Conservation (phyloP, 2,888 invertebrate species). For the Apodemia zela region DNA sequence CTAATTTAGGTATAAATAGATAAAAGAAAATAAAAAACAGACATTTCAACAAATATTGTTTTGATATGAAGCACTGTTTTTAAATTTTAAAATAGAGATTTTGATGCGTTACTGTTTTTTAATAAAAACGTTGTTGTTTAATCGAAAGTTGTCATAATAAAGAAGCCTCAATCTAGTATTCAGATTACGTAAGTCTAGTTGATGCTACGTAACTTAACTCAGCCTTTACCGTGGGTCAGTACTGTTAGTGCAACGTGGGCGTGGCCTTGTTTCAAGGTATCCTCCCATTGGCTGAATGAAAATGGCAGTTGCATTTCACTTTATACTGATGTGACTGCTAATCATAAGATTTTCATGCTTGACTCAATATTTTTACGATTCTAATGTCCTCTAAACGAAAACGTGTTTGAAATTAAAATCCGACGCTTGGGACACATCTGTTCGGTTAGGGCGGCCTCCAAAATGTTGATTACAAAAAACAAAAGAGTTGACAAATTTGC, state of each 20-base stretch:
- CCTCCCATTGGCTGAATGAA: constrained; percentile 53
- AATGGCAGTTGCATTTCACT: constrained; percentile 70
- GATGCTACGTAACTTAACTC: constrained; percentile 32
- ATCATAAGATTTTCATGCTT: constrained; percentile 37
- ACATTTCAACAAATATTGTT: no score
- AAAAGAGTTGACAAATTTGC: constrained; percentile 15
- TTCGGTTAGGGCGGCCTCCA: constrained; percentile 26
- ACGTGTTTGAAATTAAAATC: constrained; percentile 21
- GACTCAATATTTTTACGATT: constrained; percentile 32
- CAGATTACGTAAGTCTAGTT: constrained; percentile 13
- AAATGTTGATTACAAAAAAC: constrained; percentile 16
- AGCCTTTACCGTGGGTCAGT: constrained; percentile 21
- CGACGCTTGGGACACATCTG: constrained; percentile 26
- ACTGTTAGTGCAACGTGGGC: constrained; percentile 45
- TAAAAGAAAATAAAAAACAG: no score
- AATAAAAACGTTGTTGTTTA: background rate
- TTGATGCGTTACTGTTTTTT: no score
- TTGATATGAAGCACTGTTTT: no score
- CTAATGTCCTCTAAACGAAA: constrained; percentile 19
- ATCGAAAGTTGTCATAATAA: constrained; percentile 6
- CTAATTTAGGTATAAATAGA: no score
- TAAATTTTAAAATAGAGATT: no score
- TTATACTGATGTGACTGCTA: constrained; percentile 56
- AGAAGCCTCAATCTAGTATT: constrained; percentile 24
- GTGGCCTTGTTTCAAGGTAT: constrained; percentile 54